Evolutionary conservation across 2,888 invertebrate genomes (phyloP).

Genomic region (Sceliomorpha sp.): DNA sequence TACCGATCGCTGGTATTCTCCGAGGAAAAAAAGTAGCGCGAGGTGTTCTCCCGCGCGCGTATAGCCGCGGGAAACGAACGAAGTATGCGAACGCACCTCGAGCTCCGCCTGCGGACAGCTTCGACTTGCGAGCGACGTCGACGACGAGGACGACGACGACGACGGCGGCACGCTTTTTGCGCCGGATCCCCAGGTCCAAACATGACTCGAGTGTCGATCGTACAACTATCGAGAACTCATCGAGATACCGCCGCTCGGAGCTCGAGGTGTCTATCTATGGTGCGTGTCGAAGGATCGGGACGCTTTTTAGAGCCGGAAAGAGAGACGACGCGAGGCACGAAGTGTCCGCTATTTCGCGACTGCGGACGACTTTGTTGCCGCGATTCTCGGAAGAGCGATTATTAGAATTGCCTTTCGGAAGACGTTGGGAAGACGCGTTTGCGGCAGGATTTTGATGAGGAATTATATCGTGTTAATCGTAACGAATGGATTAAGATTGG

Average conservation of each 20-base stretch:
- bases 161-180: too few relatives aligned
- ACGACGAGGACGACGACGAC: too few relatives aligned
- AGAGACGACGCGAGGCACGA: constrained; percentile 31
- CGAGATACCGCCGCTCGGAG: constrained; percentile 59
- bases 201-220: constrained; percentile 72
- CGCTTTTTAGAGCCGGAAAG: constrained; percentile 63
- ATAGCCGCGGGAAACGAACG: too few relatives aligned
- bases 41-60: too few relatives aligned
- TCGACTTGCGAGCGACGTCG: constrained; percentile 61
- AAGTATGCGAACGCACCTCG: constrained; percentile 57
- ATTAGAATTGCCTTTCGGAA: too few relatives aligned
- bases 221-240: constrained; percentile 69
- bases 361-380: too few relatives aligned
- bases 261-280: constrained; percentile 69
- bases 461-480: too few relatives aligned
- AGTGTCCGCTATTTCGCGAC: constrained; percentile 22
- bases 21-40: constrained; percentile 26
- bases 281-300: constrained; percentile 46
- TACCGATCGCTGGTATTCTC: constrained; percentile 6
- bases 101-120: constrained; percentile 59
- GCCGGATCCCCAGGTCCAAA: constrained; percentile 69
- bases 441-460: too few relatives aligned
- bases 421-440: too few relatives aligned
- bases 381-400: too few relatives aligned
- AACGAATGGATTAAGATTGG: too few relatives aligned